Evolutionary conservation across 2,113 vertebrate genomes (phyloP).

Genomic region (Limnothrissa miodon): DNA sequence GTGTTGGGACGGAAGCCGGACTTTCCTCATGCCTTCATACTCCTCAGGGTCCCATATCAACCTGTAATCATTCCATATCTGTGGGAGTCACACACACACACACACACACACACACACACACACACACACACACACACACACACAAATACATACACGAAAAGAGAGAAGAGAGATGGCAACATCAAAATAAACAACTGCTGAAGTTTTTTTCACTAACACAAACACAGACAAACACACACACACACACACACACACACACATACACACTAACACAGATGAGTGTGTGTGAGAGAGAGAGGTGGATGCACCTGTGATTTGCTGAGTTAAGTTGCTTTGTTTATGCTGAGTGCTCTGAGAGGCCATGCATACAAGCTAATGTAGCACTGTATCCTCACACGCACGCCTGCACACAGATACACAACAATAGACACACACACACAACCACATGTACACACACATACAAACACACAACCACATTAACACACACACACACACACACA

Average conservation of each 20-base stretch:
- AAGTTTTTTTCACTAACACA: too few relatives aligned
- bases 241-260: background rate
- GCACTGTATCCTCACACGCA: background rate
- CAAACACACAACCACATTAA: too few relatives aligned
- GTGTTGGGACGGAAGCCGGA: conserved; percentile 73
- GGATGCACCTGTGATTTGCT: background rate
- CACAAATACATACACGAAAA: background rate
- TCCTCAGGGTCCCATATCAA: conserved; percentile 77
- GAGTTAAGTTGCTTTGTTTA: background rate
- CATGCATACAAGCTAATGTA: background rate
- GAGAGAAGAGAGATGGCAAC: background rate
- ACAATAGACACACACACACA: background rate
- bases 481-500: background rate
- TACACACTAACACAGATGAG: background rate
- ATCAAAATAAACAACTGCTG: background rate
- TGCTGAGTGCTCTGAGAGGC: background rate
- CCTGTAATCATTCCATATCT: conserved; percentile 78
- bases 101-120: background rate
- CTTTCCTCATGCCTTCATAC: conserved; percentile 75
- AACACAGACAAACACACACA: background rate
- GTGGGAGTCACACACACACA: conserved; percentile 6
- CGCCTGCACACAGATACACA: background rate
- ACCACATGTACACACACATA: background rate
- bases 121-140: conserved; percentile 4
- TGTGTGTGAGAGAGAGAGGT: too few relatives aligned